Base-by-base conservation (phyloP, 2,797 vertebrate species). In the Lerista edwardsae region DNA sequence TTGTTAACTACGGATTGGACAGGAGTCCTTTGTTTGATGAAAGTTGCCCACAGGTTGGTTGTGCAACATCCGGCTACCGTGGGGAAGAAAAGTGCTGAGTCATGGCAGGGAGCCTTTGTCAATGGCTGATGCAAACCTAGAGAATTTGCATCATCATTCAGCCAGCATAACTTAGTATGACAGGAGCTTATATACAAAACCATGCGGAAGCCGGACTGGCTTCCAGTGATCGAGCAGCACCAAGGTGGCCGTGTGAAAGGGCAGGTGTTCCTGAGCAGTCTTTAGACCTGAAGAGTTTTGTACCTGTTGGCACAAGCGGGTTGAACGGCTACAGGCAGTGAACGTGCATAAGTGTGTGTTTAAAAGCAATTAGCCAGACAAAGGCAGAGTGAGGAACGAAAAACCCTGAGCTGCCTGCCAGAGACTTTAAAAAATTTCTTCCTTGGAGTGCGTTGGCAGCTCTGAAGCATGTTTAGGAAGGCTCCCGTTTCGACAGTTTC, bases 111-210 rank as follows among this genome's bases (percentile, higher is more conserved):
- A 75, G 36, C 59, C 89, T 92, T 93, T 90, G 95, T 90, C 57
- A 89, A 94, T 94, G 96, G 96, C 97, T 97, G 96, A 97, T 96
- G 97, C 96, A 97, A 97, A 96, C 96, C 96, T 97, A 94, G 92
- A 94, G 95, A 96, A 96, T 97, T 97, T 97, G 95, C 96, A 96
- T 97, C 96, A 97, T 96, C 95, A 96, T 91, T 93, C 89, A 94
- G 94, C 93, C 75, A 90, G 90, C 94, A 93, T 96, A 95, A 96
- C 90, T 96, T 95, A 90, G 94, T 94, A 95, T 96, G 95, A 96
- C 96, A 96, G 93, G 90, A 94, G 94, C 93, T 95, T 96, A 95
- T 96, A 96, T 96, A 96, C 90, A 92, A 95, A 95, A 94, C 92
- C 95, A 94, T 12, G 91, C 94, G 94, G 95, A 96, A 96, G 94